Evolutionary conservation across 2,888 invertebrate genomes (phyloP).

Genomic region (Drosophila merina): DNA sequence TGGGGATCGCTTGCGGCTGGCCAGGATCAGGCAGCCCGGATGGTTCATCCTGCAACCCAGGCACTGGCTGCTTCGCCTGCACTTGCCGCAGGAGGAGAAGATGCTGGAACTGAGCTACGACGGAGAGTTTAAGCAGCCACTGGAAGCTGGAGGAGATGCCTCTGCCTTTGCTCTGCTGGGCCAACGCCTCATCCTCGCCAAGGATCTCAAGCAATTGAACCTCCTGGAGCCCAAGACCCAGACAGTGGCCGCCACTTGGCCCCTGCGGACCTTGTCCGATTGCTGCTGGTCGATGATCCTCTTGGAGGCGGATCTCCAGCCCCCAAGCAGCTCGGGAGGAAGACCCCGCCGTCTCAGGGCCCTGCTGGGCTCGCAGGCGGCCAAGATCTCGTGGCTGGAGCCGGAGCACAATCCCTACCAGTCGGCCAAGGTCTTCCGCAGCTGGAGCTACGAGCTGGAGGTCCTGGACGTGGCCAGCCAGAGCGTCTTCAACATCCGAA

Average conservation of each 20-base stretch:
- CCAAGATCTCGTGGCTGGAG: constrained; percentile 92
- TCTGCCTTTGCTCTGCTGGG: constrained; percentile 49
- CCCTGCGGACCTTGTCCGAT: constrained; percentile 41
- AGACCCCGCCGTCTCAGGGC: constrained; percentile 92
- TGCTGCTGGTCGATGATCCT: constrained; percentile 21
- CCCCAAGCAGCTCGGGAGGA: constrained; percentile 91
- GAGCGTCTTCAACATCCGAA: constrained; percentile 77
- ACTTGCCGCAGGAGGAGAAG: constrained; percentile 42
- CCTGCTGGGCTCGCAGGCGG: constrained; percentile 90
- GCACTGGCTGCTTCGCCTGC: constrained; percentile 65
- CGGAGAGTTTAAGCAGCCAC: constrained; percentile 38
- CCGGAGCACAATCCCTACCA: constrained; percentile 88
- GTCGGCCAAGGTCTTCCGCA: constrained; percentile 85
- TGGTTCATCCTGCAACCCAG: constrained; percentile 60
- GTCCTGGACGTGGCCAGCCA: constrained; percentile 81
- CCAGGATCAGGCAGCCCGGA: constrained; percentile 26
- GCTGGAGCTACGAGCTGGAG: constrained; percentile 83
- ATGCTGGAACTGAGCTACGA: constrained; percentile 75
- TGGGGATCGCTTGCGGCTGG: constrained; percentile 14
- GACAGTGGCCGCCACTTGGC: constrained; percentile 37
- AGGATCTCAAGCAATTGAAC: constrained; percentile 51
- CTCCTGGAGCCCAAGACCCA: constrained; percentile 43
- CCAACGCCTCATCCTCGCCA: constrained; percentile 49
- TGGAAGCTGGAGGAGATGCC: neutral
- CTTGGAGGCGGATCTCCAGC: constrained; percentile 84